Evolutionary conservation across 2,113 vertebrate species (phyloP).

Genomic region (Petromus typicus): DNA sequence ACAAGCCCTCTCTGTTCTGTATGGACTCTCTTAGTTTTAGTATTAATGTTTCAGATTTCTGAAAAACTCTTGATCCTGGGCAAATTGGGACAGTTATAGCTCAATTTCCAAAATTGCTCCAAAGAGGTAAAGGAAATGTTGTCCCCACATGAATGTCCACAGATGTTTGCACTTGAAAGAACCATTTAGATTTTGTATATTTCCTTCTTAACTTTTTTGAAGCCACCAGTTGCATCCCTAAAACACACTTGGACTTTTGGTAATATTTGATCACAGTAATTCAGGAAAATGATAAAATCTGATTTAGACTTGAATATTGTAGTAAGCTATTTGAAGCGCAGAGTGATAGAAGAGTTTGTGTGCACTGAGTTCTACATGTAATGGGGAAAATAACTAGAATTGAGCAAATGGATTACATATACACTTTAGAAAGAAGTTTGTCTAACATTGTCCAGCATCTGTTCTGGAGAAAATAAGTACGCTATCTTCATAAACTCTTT

Average conservation of each 20-base stretch:
- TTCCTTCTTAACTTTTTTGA: constrained; percentile 18
- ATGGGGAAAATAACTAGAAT: background rate
- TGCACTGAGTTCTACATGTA: background rate
- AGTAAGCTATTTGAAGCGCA: constrained; percentile 20
- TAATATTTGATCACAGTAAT: background rate
- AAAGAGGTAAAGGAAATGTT: background rate
- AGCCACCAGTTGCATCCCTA: constrained; percentile 7
- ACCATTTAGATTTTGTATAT: background rate
- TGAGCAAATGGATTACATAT: background rate
- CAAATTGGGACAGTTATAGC: background rate
- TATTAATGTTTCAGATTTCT: background rate
- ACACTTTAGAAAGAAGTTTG: background rate
- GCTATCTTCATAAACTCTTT: background rate
- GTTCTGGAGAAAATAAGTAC: background rate
- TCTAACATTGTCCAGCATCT: background rate
- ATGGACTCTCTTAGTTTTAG: background rate
- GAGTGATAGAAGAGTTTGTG: background rate
- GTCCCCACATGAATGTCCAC: background rate
- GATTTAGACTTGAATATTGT: background rate
- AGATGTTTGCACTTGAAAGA: constrained; percentile 1
- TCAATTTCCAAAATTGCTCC: constrained; percentile 34
- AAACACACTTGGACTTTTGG: background rate
- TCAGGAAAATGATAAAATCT: background rate
- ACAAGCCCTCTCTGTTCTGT: background rate
- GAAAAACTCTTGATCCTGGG: background rate